Evolutionary conservation across 2,797 vertebrate species (phyloP), one percentile per base, ranked within the genome.

Genomic region (Lacerta viridis): DNA sequence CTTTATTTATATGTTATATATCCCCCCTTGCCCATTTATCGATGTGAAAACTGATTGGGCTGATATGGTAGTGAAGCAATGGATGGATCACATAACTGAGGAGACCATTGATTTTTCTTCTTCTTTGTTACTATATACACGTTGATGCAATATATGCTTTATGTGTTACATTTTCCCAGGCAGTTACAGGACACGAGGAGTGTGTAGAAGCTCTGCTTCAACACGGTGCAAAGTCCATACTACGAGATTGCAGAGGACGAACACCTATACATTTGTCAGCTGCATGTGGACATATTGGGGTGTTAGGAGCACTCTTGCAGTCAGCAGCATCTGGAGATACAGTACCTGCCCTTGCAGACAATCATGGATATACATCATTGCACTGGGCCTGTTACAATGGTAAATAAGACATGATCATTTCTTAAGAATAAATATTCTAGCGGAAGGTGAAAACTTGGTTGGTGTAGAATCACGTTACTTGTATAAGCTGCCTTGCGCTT

Each of bases 331-430:
- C 98, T 39, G 92, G 97, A 93, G 98, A 99, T 95, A 97, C 97
- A 83, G 97, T 98, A 69, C 98, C 98, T 92, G 97, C 98, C 76
- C 92, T 98, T 94, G 97, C 98, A 94, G 99, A 99, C 98, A 98
- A 97, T 97, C 98, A 98, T 23, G 98, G 99, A 96, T 99, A 99
- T 88, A 99, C 99, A 43, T 99, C 99, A 33, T 98, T 99, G 94
- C 99, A 99, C 89, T 99, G 99, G 99, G 98, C 99, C 95, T 99
- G 99, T 97, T 99, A 99, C 92, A 99, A 99, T 86, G 99, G 99
- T 99, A 97, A 96, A n/a, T 72, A 85, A 50, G 69, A 4, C 18
- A 29, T 6, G 33, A 41, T 4, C 39, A 5, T 23, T 78, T 78
- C 43, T 68, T 46, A 20, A 29, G 17, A 36, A 46, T 41, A 43